phyloP scores from a whole-genome alignment of 1,140 invertebrate genomes.

The Lineus longissimus region DNA sequence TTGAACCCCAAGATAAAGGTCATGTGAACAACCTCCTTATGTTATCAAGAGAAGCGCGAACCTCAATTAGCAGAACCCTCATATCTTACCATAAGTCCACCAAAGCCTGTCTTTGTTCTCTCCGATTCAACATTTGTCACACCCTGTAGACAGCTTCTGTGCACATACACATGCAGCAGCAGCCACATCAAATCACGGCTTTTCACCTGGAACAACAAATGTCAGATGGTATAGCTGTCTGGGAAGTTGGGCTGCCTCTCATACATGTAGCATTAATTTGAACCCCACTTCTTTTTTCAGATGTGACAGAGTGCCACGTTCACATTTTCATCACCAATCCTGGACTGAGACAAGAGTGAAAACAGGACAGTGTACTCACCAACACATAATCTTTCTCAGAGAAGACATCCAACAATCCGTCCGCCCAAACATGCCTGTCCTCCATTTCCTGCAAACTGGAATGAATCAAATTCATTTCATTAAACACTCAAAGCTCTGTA shows the following conservation, averaged over 20 bases:
- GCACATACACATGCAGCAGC: constrained; percentile 67
- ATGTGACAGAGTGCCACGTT: no score
- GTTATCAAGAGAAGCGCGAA: no score
- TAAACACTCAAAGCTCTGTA: no score
- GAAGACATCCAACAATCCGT: background rate
- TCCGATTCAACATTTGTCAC: constrained; percentile 79
- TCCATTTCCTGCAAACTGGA: background rate
- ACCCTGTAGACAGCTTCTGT: constrained; percentile 73
- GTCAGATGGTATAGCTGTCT: constrained; percentile 5
- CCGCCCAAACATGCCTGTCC: background rate
- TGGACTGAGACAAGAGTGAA: no score
- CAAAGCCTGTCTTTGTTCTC: constrained; percentile 81
- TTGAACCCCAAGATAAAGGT: no score
- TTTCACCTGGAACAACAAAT: constrained; percentile 23
- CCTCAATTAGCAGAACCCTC: no score
- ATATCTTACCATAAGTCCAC: constrained; percentile 71
- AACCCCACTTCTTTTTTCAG: no score
- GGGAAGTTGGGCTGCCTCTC: no score
- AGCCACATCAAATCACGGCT: constrained; percentile 50
- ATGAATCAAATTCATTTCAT: background rate
- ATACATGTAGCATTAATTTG: no score
- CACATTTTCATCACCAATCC: no score
- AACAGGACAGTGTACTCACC: no score
- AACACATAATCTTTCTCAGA: background rate
- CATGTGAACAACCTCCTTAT: no score